Evolutionary conservation across 2,797 vertebrate species (phyloP).

Genomic region (Tapirus indicus): DNA sequence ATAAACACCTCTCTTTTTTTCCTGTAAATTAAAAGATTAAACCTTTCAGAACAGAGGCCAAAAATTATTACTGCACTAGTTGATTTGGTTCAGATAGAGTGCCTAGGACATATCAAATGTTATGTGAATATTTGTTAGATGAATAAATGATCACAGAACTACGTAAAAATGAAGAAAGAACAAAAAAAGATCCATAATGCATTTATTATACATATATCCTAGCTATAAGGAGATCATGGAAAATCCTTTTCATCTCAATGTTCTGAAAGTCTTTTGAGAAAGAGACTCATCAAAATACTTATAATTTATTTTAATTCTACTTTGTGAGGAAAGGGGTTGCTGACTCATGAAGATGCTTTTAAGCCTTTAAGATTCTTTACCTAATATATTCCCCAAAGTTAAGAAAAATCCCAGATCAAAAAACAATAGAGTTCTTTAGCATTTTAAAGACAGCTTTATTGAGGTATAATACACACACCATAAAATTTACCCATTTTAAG

Average conservation of each 20-base stretch:
- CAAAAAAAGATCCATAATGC: neutral
- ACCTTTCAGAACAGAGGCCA: neutral
- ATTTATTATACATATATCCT: neutral
- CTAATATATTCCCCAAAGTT: neutral
- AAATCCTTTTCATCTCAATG: neutral
- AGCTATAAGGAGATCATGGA: neutral
- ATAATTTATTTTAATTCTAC: neutral
- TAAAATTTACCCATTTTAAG: neutral
- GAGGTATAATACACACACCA: neutral
- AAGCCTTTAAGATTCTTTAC: neutral
- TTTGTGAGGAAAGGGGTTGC: neutral
- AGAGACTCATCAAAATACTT: neutral
- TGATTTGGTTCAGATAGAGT: neutral
- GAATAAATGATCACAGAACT: neutral
- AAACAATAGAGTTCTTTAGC: neutral
- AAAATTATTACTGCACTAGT: neutral
- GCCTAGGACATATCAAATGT: neutral
- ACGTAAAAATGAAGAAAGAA: conserved; percentile 25
- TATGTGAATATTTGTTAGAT: conserved; percentile 16
- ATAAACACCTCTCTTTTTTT: neutral
- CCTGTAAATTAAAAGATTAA: conserved; percentile 11
- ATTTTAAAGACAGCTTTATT: neutral
- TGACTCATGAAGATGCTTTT: conserved; percentile 22
- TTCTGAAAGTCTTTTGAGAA: neutral
- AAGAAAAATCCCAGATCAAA: neutral